Percentiles rank a stretch among this genome's conserved stretches.
Evolutionary conservation across 2,113 vertebrate species (phyloP).

Genomic region (Platichthys stellatus): DNA sequence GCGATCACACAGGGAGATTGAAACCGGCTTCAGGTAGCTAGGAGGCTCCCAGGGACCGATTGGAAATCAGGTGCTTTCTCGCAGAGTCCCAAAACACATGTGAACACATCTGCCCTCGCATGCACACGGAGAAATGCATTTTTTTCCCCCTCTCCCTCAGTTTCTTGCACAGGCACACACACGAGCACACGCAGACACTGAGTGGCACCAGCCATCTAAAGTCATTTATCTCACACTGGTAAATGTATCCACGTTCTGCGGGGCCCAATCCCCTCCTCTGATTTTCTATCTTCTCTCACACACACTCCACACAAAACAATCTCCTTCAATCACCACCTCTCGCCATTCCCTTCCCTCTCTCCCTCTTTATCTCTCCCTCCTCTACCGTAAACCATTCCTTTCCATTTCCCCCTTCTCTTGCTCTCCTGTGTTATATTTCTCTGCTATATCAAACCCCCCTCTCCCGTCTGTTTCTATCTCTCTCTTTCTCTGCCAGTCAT

Average conservation of each 20-base stretch:
- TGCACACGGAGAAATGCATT: conserved; percentile 9
- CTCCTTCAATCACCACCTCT: conserved; percentile 74
- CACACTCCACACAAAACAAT: conserved; percentile 74
- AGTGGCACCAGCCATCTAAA: conserved; percentile 58
- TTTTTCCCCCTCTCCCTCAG: not conserved
- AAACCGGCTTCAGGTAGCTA: conserved; percentile 66
- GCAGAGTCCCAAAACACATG: conserved; percentile 42
- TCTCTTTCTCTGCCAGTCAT: conserved; percentile 73
- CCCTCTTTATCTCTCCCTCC: conserved; percentile 70
- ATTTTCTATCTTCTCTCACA: conserved; percentile 69
- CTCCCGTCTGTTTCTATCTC: conserved; percentile 48
- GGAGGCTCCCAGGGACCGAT: conserved; percentile 58
- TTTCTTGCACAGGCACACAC: not conserved
- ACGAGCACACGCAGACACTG: conserved; percentile 7
- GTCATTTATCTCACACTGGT: conserved; percentile 73
- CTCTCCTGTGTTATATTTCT: conserved; percentile 64
- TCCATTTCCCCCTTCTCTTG: conserved; percentile 23
- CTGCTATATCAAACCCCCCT: conserved; percentile 32
- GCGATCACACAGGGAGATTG: conserved; percentile 68
- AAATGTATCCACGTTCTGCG: conserved; percentile 72
- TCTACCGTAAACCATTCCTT: conserved; percentile 66
- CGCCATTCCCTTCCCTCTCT: conserved; percentile 53
- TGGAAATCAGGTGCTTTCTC: conserved; percentile 68
- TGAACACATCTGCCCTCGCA: conserved; percentile 20
- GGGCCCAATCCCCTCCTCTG: conserved; percentile 62